These are phyloP conservation scores for Eristalis pertinax DNA, from an alignment of 2,888 invertebrate species.

Conservation along the genomic window DNA sequence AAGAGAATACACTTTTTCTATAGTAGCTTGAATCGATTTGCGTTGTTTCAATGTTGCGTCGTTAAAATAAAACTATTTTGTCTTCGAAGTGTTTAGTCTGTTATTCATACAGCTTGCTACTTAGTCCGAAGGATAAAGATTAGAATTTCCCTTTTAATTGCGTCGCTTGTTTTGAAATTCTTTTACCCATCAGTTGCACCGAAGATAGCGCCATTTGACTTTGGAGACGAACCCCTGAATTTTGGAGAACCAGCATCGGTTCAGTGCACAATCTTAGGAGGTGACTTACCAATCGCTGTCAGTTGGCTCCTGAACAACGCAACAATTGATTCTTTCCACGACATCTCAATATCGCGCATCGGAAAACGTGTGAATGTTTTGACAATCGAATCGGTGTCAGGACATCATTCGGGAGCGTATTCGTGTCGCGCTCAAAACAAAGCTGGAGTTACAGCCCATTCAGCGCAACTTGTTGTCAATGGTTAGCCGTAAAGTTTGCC, in stretches of 20 bases:
- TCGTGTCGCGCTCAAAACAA: slow-evolving; percentile 87
- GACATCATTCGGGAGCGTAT: slow-evolving; percentile 85
- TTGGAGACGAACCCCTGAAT: slow-evolving; percentile 84
- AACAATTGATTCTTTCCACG: slow-evolving; percentile 79
- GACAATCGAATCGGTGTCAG: slow-evolving; percentile 83
- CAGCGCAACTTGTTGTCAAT: slow-evolving; percentile 85
- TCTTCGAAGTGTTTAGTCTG: too few species aligned
- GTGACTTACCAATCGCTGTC: slow-evolving; percentile 86
- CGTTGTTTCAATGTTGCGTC: too few species aligned
- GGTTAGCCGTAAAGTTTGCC: slow-evolving; percentile 77
- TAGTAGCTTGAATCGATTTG: too few species aligned
- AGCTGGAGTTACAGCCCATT: slow-evolving; percentile 84
- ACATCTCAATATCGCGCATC: slow-evolving; percentile 83
- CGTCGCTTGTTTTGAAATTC: not conserved
- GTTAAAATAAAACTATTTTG: too few species aligned
- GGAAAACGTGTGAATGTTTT: slow-evolving; percentile 86
- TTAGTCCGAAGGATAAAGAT: too few species aligned
- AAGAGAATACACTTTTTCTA: too few species aligned
- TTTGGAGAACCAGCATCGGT: slow-evolving; percentile 84
- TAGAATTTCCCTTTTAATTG: too few species aligned
- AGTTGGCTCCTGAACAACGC: slow-evolving; percentile 84
- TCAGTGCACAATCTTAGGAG: slow-evolving; percentile 84
- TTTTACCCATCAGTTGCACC: slow-evolving; percentile 80
- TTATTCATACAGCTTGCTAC: too few species aligned
- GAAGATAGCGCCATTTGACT: slow-evolving; percentile 83